Base-by-base conservation (phyloP, 2,113 vertebrate genomes). In the Onychostruthus taczanowskii region DNA sequence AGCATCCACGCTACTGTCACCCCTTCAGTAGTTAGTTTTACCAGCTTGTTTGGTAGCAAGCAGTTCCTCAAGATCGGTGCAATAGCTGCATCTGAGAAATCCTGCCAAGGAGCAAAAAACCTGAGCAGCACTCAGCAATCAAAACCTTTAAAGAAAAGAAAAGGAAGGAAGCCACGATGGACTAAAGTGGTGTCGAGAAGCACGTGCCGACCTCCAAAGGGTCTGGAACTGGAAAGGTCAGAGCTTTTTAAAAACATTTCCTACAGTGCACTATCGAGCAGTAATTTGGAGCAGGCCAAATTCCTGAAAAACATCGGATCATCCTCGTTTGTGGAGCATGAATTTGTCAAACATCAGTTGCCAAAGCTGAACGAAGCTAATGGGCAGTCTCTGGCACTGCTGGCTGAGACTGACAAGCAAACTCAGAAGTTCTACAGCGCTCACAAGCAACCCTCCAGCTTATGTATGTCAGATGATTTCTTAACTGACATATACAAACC, bases 81-180 rank as follows among this genome's bases (percentile, higher is more conserved):
- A 7, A 94, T 98, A 72, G 85, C 97, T 74, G 94, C 97, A n/a
- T 82, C 98, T 0, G 98, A 98, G n/a, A 98, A 98, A 87, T 96
- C 96, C 85, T 98, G 97, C 96, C 98, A 97, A 84, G 97, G 97
- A 70, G 68, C 95, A 13, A 98, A 98, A 77, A 95, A 95, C 35
- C 93, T 98, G 43, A 97, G 97, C 43, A 3, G 95, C 67, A 68
- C 95, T 96, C 98, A 98, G 89, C 98, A 99, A 89, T 98, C 98
- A 30, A 98, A 98, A 62, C 98, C 98, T 10, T 96, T 99, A 19
- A 99, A 99, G 97, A 99, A 99, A 88, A 98, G 98, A 31, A 99
- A 99, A 97, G 98, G 99, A 62, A 98, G 98, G 93, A 98, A 98
- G 73, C 98, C 98, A 63, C 98, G 99, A n/a, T 99, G 99, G 98